Conservation (phyloP, 2,888 invertebrate species). For the Tetragnatha montana region DNA sequence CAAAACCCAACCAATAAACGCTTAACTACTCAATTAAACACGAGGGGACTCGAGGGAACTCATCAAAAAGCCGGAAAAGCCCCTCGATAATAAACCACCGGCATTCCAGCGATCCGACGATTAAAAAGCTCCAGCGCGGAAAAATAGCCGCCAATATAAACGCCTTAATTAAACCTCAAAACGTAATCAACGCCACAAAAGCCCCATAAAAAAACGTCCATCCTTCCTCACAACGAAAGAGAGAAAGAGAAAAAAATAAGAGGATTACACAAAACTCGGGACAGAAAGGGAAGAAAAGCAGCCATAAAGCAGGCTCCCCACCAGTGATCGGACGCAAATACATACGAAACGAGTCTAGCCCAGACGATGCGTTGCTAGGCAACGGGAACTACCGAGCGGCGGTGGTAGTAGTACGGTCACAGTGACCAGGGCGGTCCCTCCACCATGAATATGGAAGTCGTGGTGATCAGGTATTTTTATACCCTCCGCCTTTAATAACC, state of each 20-base stretch:
- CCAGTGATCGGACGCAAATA: conserved; percentile 45
- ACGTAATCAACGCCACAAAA: not conserved
- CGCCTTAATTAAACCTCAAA: not conserved
- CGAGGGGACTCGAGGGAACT: too few relatives aligned
- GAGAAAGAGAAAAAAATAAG: not conserved
- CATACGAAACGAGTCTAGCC: conserved; percentile 35
- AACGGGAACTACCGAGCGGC: conserved; percentile 40
- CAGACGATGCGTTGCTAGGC: conserved; percentile 60
- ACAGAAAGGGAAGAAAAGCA: not conserved
- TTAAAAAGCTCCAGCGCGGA: not conserved
- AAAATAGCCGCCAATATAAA: not conserved
- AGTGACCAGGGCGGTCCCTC: conserved; percentile 11
- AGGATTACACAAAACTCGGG: not conserved
- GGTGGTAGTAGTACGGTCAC: conserved; percentile 3
- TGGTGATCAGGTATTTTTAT: conserved; percentile 14
- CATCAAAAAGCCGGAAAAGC: too few relatives aligned
- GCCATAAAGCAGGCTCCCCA: conserved; percentile 22
- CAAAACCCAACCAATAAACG: too few relatives aligned
- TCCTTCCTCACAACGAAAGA: not conserved
- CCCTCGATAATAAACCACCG: too few relatives aligned
- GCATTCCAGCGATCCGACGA: not conserved
- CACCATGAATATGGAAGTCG: conserved; percentile 19
- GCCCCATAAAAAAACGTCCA: not conserved
- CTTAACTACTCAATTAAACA: too few relatives aligned
- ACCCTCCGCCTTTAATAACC: conserved; percentile 9